These are phyloP conservation scores for Meriones unguiculatus DNA, from an alignment of 2,113 vertebrate species.

Conservation along the genomic window DNA sequence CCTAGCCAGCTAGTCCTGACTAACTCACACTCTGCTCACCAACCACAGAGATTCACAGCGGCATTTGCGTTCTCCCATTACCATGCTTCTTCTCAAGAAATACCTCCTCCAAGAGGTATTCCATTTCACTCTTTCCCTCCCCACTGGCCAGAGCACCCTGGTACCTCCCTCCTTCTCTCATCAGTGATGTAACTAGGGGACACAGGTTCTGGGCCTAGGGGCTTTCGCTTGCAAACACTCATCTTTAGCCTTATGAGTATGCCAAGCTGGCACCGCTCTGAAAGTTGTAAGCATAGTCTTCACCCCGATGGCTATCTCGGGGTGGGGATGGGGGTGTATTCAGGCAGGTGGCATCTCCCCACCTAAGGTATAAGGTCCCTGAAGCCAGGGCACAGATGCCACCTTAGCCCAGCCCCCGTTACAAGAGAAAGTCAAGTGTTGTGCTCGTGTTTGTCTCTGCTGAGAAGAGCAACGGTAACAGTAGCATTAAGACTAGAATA, in stretches of 20 bases:
- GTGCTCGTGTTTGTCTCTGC: neutral
- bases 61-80: neutral
- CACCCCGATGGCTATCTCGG: too few relatives aligned
- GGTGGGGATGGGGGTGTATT: neutral
- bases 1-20: neutral
- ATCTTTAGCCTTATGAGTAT: neutral
- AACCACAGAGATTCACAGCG: conserved; percentile 9
- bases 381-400: too few relatives aligned
- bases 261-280: neutral
- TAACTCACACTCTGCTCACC: neutral
- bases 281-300: neutral
- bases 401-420: neutral
- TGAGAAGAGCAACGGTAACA: neutral
- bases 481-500: neutral
- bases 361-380: neutral
- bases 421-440: neutral
- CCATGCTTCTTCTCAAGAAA: neutral
- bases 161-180: neutral
- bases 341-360: accelerated
- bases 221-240: neutral
- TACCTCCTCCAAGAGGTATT: neutral
- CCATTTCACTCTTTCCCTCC: neutral
- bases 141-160: neutral
- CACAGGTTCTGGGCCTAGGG: neutral
- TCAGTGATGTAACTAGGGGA: too few relatives aligned